phyloP scores from a whole-genome alignment of 2,888 invertebrate species.

The Drosophila pullipes region DNA sequence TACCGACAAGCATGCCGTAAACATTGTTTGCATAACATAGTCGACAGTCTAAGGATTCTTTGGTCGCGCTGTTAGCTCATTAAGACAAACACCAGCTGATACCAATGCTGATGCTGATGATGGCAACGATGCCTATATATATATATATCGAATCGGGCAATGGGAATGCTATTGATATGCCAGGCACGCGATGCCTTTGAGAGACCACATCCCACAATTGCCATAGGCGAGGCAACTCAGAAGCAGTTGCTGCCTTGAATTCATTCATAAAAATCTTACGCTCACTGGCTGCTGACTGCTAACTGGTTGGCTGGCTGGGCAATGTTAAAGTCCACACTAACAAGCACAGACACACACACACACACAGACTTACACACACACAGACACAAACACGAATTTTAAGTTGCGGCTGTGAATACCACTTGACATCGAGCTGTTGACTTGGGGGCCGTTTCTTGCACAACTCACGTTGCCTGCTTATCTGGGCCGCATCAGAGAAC shows the following conservation, averaged over 20 bases:
- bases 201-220: slow-evolving; percentile 38
- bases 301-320: slow-evolving; percentile 20
- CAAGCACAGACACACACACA: slow-evolving; percentile 29
- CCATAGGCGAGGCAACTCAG: slow-evolving; percentile 10
- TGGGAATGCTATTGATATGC: slow-evolving; percentile 61
- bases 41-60: slow-evolving; percentile 27
- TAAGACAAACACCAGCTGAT: slow-evolving; percentile 53
- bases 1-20: slow-evolving; percentile 5
- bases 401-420: slow-evolving; percentile 49
- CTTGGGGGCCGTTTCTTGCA: slow-evolving; percentile 57
- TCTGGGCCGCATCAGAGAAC: slow-evolving; percentile 51
- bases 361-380: slow-evolving; percentile 7
- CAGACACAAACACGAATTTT: slow-evolving; percentile 30
- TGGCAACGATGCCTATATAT: background rate
- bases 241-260: slow-evolving; percentile 33
- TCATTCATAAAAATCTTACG: slow-evolving; percentile 75
- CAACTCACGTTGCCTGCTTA: slow-evolving; percentile 67
- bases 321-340: slow-evolving; percentile 53
- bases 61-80: slow-evolving; percentile 36
- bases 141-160: slow-evolving; percentile 15
- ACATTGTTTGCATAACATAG: slow-evolving; percentile 46
- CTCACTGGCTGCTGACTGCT: slow-evolving; percentile 35
- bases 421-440: slow-evolving; percentile 55
- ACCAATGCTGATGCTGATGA: slow-evolving; percentile 21
- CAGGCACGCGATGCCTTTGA: slow-evolving; percentile 52